Base-by-base conservation (phyloP, 2,888 invertebrate species). In the Agrotis puta region DNA sequence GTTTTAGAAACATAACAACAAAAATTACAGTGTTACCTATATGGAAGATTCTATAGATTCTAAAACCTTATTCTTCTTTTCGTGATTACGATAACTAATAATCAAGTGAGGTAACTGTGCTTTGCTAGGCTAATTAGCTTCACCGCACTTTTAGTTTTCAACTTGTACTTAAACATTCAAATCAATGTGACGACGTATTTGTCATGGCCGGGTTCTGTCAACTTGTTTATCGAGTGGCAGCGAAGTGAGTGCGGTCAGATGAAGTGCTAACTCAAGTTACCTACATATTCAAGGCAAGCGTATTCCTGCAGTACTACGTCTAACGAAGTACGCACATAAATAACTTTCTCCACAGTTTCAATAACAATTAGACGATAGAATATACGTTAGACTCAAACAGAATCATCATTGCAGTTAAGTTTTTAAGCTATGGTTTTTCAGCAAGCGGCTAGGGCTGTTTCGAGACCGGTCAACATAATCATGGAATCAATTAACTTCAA, bases 201-300 rank as follows among this genome's bases (percentile, higher is more conserved):
- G 53, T 61, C 64, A 45, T 45, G 27, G 20, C 47, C 57, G n/a
- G 43, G 43, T 54, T 27, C 65, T 64, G 68, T 72, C 71, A 74
- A 70, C 62, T 47, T 71, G 72, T 73, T 83, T 82, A 84, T 78
- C 85, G 56, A 74, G 70, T 78, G n/a, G 16, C 24, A 66, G 83
- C 57, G 57, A 82, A 84, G 72, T 77, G 74, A 71, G 79, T 74
- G 67, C 47, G 70, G 56, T 73, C 64, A 69, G 63, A 77, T 69
- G 47, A 65, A 73, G 84, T 82, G 86, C 77, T 87, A 87, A 86
- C 70, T 70, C 70, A 70, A 68, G 76, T 79, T 85, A 77, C 86
- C 86, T 86, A 86, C 82, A 79, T 85, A 83, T 64, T 69, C 74
- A 83, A 83, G 83, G 85, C 33, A 82, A 81, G 70, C 64, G 63